phyloP scores from a whole-genome alignment of 2,797 vertebrate genomes.

The Gobio occitaniae region DNA sequence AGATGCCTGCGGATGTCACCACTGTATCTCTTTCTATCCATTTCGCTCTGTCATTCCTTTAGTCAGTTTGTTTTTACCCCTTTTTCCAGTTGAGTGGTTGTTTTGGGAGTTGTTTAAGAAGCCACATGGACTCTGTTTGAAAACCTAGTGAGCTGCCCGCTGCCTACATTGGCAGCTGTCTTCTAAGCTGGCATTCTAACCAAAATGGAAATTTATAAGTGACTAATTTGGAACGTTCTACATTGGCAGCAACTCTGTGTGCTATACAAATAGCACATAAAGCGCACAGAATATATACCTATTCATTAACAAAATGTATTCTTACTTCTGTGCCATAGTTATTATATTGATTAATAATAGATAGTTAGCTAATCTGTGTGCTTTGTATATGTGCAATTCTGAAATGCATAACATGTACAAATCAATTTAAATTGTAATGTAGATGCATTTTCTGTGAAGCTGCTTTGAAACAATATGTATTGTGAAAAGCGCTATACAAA shows the following conservation, averaged over 20 bases:
- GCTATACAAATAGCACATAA: background rate
- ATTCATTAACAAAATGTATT: too few species aligned
- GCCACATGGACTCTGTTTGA: background rate
- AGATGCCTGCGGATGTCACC: conserved; percentile 38
- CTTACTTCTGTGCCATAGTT: too few species aligned
- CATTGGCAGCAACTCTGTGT: background rate
- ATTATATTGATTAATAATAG: too few species aligned
- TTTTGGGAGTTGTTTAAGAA: conserved; percentile 13
- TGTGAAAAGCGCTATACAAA: too few species aligned
- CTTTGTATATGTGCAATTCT: too few species aligned
- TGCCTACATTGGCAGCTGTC: background rate
- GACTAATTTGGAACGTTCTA: background rate
- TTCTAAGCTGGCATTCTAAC: background rate
- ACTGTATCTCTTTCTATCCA: background rate
- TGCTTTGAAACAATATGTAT: too few species aligned
- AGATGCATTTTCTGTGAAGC: too few species aligned
- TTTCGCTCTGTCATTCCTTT: conserved; percentile 31
- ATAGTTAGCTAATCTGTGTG: too few species aligned
- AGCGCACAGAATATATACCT: too few species aligned
- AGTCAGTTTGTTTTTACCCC: background rate
- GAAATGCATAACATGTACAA: too few species aligned
- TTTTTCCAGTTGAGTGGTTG: background rate
- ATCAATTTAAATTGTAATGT: too few species aligned
- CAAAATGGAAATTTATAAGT: background rate
- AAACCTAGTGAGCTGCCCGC: background rate